These are phyloP conservation scores for Brachionus rubens DNA, from an alignment of 1,140 invertebrate species.

Conservation along the genomic window DNA sequence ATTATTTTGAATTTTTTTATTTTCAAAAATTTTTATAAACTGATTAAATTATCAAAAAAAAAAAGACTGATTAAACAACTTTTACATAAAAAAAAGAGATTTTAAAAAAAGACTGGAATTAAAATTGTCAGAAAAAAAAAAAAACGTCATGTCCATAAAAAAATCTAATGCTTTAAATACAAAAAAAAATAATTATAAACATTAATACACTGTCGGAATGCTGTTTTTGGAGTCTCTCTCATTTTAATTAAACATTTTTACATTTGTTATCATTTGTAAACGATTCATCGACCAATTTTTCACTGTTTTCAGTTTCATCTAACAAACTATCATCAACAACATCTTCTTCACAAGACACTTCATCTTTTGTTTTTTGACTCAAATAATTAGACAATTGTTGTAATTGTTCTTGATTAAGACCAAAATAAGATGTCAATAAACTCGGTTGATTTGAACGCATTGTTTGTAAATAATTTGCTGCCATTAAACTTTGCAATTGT, in stretches of 20 bases:
- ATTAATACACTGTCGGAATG: constrained; percentile 43
- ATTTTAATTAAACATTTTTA: constrained; percentile 24
- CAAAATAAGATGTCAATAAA: constrained; percentile 22
- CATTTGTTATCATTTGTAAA: background rate
- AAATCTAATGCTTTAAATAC: too few relatives aligned
- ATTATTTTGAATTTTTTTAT: too few relatives aligned
- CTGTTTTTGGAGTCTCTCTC: background rate
- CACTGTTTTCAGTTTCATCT: constrained; percentile 32
- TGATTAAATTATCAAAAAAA: too few relatives aligned
- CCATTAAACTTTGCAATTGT: constrained; percentile 41
- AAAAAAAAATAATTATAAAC: constrained; percentile 22
- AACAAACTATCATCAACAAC: background rate
- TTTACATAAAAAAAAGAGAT: too few relatives aligned
- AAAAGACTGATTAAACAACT: too few relatives aligned
- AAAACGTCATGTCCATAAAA: too few relatives aligned
- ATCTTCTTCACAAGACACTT: background rate
- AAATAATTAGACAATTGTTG: background rate
- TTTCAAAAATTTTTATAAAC: too few relatives aligned
- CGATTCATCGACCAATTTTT: constrained; percentile 1
- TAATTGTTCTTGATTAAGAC: background rate
- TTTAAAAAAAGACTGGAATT: too few relatives aligned
- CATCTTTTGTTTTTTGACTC: background rate
- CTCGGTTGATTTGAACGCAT: background rate
- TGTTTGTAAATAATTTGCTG: constrained; percentile 33
- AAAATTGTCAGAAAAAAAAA: too few relatives aligned